Base-by-base conservation (phyloP, 2,797 vertebrate genomes). In the Pseudopleuronectes americanus region DNA sequence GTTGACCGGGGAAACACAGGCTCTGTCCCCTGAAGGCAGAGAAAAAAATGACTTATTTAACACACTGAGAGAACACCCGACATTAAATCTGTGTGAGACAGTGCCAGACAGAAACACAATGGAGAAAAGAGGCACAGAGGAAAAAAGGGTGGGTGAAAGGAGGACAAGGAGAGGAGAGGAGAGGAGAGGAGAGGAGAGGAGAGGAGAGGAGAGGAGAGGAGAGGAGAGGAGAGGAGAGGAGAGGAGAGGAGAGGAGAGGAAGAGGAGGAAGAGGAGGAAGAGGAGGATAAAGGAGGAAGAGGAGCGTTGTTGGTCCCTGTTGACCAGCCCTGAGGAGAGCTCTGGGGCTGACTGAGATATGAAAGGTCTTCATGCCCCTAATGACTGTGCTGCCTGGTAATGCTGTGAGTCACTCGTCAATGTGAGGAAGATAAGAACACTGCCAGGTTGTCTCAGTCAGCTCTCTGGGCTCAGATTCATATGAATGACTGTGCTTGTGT, bases 21-120 rank as follows among this genome's bases (percentile, higher is more conserved):
- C 68, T 47, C 71, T 79, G 89, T 91, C 87, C 87, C 89, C 84
- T 79, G 56, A 45, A 84, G 92, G 90, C 80, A 83, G 16, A 79
- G 61, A 74, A 74, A 71, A 76, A 89, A 86, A 89, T 72, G 76
- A 90, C 90, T 93, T 90, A 90, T 92, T 93, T 93, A 90, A 89
- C 86, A 87, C 65, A 84, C 77, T 24, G 83, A 82, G 88, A 90
- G 84, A 91, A 90, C 88, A 93, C 90, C 92, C 92, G 91, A 94
- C 92, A 92, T 89, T 81, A 84, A 90, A 94, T 93, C 89, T 90
- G 89, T 89, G 86, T 85, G 84, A 92, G 83, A 88, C 83, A 69
- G 77, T 45, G 62, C 57, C 75, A 90, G 79, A 87, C 82, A 85
- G 77, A 79, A 80, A 76, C 80, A 89, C 87, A 89, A 85, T 80